Conservation (phyloP, 2,797 vertebrate species). For the Cetoscarus ocellatus region DNA sequence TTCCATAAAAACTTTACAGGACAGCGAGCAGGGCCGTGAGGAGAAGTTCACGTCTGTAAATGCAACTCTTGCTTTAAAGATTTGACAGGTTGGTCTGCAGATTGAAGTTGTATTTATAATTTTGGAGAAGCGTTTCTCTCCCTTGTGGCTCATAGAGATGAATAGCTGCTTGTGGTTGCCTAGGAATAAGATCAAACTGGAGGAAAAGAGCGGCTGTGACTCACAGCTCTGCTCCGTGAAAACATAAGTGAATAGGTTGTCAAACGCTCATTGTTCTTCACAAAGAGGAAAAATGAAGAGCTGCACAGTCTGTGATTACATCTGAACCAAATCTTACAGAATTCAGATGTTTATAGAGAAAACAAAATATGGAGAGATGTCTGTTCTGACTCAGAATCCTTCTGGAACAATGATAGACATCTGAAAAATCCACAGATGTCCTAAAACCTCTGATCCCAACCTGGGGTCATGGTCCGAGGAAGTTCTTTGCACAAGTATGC, state of each 20-base stretch:
- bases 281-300: slow-evolving; percentile 42
- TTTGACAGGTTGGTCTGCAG: slow-evolving; percentile 13
- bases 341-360: slow-evolving; percentile 3
- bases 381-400: neutral
- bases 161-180: slow-evolving; percentile 36
- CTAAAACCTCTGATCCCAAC: too few relatives aligned
- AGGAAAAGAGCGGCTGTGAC: slow-evolving; percentile 23
- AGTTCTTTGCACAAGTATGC: too few relatives aligned
- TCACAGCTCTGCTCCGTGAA: slow-evolving; percentile 24
- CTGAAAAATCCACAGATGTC: neutral
- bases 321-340: slow-evolving; percentile 19
- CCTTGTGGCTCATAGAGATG: slow-evolving; percentile 8
- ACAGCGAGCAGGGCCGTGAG: neutral
- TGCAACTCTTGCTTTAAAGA: slow-evolving; percentile 6
- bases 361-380: slow-evolving; percentile 2
- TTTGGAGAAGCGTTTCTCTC: neutral
- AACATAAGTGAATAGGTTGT: slow-evolving; percentile 51
- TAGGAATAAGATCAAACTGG: slow-evolving; percentile 49
- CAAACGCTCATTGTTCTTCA: slow-evolving; percentile 44
- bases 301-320: slow-evolving; percentile 28
- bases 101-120: slow-evolving; percentile 26
- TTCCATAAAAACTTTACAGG: neutral
- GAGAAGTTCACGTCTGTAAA: neutral
- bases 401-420: neutral
- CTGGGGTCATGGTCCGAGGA: too few relatives aligned